Conservation (phyloP, 2,797 vertebrate genomes). For the Acipenser transmontanus region DNA sequence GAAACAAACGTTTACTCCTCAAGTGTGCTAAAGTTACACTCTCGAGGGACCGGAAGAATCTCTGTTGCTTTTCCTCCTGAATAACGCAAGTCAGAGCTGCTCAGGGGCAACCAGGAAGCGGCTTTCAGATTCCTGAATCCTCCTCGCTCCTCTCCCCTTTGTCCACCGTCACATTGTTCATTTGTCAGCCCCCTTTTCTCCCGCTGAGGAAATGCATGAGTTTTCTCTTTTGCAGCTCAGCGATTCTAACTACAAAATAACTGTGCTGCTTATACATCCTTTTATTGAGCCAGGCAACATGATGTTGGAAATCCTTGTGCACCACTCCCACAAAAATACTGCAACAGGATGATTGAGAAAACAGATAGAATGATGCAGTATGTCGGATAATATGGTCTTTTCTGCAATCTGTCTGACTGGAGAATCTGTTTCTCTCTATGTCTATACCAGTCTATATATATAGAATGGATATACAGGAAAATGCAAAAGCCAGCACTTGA, state of each 20-base stretch:
- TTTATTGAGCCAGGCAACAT: too few species aligned
- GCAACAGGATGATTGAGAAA: too few species aligned
- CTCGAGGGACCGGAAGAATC: slow-evolving; percentile 2
- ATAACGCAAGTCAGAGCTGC: neutral
- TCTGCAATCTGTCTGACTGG: too few species aligned
- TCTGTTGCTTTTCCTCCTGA: neutral
- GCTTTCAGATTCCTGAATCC: neutral
- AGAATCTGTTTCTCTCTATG: too few species aligned
- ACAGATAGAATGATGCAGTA: too few species aligned
- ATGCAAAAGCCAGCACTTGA: too few species aligned
- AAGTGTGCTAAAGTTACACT: slow-evolving; percentile 5
- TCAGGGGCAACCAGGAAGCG: neutral
- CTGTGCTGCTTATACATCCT: neutral
- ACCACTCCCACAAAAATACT: too few species aligned
- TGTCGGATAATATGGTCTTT: too few species aligned
- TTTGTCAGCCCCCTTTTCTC: neutral
- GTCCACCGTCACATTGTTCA: neutral
- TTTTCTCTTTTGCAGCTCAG: neutral
- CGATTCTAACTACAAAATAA: neutral
- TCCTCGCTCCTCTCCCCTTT: neutral
- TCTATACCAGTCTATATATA: too few species aligned
- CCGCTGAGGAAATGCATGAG: neutral
- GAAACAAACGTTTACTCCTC: slow-evolving; percentile 21
- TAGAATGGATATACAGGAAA: too few species aligned
- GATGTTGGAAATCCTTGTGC: too few species aligned